Conservation (phyloP, 92 coral and sea anemone genomes). For the Nematostella vectensis region DNA sequence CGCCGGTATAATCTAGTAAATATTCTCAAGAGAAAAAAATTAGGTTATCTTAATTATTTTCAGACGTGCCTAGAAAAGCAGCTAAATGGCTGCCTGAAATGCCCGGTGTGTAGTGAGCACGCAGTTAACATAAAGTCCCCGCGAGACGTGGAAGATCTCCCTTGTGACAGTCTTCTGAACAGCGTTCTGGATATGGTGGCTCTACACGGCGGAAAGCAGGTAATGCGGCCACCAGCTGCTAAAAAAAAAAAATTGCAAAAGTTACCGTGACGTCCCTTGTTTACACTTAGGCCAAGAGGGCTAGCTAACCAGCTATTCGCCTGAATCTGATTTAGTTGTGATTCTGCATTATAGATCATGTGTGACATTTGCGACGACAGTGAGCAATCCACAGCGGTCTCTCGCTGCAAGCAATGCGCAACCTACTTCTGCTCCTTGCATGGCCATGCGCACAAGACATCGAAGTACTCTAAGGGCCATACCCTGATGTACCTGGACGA, state of each 20-base stretch:
- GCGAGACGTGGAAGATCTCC: constrained; percentile 27
- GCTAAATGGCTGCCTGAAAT: constrained; percentile 39
- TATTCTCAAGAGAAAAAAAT: too few relatives aligned
- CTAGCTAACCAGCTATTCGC: too few relatives aligned
- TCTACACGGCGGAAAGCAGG: constrained; percentile 37
- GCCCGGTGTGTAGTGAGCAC: constrained; percentile 45
- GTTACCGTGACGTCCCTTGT: too few relatives aligned
- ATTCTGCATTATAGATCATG: too few relatives aligned
- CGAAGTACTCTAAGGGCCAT: constrained; percentile 35
- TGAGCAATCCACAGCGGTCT: constrained; percentile 46
- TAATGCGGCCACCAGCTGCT: too few relatives aligned
- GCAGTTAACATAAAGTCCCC: constrained; percentile 14
- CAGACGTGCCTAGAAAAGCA: constrained; percentile 38
- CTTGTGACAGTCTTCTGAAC: constrained; percentile 36
- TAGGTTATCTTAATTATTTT: too few relatives aligned
- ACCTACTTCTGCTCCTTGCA: constrained; percentile 41
- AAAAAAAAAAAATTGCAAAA: too few relatives aligned
- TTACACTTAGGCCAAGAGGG: too few relatives aligned
- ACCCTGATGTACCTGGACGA: constrained; percentile 16
- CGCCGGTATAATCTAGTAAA: too few relatives aligned
- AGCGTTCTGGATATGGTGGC: constrained; percentile 55
- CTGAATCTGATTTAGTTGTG: too few relatives aligned
- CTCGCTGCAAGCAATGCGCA: constrained; percentile 57
- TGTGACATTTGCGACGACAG: constrained; percentile 61
- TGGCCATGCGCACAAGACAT: constrained; percentile 45